phyloP scores from a whole-genome alignment of 2,797 vertebrate genomes.

The Cuculus canorus region DNA sequence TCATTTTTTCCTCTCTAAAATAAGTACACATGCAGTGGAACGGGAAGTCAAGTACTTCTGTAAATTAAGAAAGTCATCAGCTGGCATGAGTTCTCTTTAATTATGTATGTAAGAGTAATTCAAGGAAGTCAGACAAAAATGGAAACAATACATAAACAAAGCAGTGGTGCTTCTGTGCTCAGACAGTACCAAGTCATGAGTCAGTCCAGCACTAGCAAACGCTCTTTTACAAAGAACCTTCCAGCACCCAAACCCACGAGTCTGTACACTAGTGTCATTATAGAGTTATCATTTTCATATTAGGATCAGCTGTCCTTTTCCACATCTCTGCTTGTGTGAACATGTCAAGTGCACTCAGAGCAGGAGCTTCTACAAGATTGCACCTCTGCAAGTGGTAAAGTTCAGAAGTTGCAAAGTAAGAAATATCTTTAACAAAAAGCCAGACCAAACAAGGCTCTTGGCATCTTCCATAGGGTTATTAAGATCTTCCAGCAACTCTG shows the following conservation, averaged over 20 bases:
- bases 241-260: neutral
- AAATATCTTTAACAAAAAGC: neutral
- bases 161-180: neutral
- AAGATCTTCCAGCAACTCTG: neutral
- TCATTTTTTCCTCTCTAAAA: neutral
- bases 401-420: neutral
- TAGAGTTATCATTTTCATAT: neutral
- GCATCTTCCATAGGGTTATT: neutral
- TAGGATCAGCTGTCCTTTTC: neutral
- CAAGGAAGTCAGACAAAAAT: neutral
- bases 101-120: neutral
- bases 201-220: neutral
- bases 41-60: neutral
- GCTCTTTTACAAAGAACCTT: neutral
- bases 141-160: neutral
- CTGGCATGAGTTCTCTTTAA: neutral
- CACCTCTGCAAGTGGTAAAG: neutral
- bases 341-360: fast-evolving
- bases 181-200: neutral
- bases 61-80: neutral
- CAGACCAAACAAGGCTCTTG: neutral
- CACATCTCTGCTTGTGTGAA: neutral
- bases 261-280: neutral
- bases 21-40: fast-evolving
- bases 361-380: fast-evolving